These are phyloP conservation scores for Brachyopa scutellaris DNA, from an alignment of 2,888 invertebrate genomes.

Conservation along the genomic window DNA sequence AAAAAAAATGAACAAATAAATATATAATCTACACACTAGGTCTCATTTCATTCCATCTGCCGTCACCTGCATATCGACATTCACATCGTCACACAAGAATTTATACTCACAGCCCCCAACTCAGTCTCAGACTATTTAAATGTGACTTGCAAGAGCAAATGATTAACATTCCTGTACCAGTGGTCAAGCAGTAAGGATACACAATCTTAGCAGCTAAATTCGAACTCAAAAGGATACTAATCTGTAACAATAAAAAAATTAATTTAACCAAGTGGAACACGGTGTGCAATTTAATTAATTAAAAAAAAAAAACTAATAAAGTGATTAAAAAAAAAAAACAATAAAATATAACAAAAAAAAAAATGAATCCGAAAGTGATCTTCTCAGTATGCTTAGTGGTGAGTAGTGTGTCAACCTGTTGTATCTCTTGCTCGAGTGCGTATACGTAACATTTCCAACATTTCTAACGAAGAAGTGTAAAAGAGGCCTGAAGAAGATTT, in stretches of 20 bases:
- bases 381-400: conserved; percentile 65
- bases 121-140: conserved; percentile 76
- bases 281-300: conserved; percentile 42
- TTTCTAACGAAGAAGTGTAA: conserved; percentile 12
- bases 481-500: conserved; percentile 34
- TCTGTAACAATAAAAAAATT: not conserved
- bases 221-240: not conserved
- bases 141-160: conserved; percentile 75
- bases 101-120: conserved; percentile 59
- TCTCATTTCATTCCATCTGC: conserved; percentile 61
- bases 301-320: conserved; percentile 13
- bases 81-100: conserved; percentile 64
- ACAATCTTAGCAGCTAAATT: conserved; percentile 30
- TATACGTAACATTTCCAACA: conserved; percentile 65
- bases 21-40: conserved; percentile 53
- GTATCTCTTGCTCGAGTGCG: conserved; percentile 45
- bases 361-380: conserved; percentile 65
- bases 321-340: conserved; percentile 30
- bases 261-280: conserved; percentile 68
- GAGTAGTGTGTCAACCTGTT: conserved; percentile 55
- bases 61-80: conserved; percentile 60
- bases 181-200: conserved; percentile 78
- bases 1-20: too few relatives aligned
- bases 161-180: conserved; percentile 80
- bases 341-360: not conserved